Evolutionary conservation across 2,797 vertebrate species (phyloP), one percentile per base, ranked within the genome.

Genomic region (Somateria mollissima): DNA sequence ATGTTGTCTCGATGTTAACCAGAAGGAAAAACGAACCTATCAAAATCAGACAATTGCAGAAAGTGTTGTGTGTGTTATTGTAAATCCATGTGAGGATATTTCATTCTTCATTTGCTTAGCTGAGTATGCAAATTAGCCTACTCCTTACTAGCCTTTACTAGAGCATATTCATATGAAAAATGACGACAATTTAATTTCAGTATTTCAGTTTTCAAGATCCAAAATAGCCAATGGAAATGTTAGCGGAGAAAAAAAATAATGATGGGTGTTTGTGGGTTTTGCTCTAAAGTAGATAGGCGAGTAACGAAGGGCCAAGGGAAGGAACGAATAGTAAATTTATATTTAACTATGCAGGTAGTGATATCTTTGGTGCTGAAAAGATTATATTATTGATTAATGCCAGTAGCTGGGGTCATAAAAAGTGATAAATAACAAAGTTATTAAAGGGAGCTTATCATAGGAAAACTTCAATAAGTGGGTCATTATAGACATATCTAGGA

Each of bases 1-100:
- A 87, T 76, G 18, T 81, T 92, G 41, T 85, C 90, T 92, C 84
- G 56, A 37, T 80, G 45, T 90, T 95, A 94, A 94, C 51, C 56
- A 5, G 11, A 89, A 92, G 30, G 67, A 82, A 78, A 80, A 90
- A 90, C 22, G n/a, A 89, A 78, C 39, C 20, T 79, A 90, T 82
- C 87, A 71, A 91, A 58, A 30, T 12, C 30, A 80, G 45, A 75
- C 69, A 74, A 51, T 49, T 89, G 57, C 53, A 90, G 76, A 86
- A 81, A 61, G 14, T 57, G 25, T 62, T 84, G 12, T 34, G 13
- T 81, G 8, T 64, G n/a, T 76, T 91, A 84, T 56, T 95, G 24
- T 47, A 51, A 51, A 70, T 39, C 61, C 47, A 49, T 24, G 30
- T 11, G 76, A 78, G 4, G 41, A 47, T 75, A 66, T 56, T 92